Evolutionary conservation across 2,113 vertebrate genomes (phyloP).

Genomic region (Nibea albiflora): DNA sequence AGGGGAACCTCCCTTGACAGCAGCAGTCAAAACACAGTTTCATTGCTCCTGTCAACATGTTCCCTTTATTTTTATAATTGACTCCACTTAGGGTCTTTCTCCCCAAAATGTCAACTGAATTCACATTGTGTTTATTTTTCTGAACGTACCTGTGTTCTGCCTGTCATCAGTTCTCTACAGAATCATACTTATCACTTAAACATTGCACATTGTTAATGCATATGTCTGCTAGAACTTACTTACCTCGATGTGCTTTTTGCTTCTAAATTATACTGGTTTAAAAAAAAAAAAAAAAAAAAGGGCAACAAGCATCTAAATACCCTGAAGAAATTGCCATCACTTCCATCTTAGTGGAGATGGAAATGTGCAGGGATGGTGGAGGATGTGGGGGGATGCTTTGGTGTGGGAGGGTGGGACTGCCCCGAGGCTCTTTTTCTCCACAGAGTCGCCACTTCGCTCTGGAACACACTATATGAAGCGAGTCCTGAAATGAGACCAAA

Average conservation of each 20-base stretch:
- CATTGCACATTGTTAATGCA: neutral
- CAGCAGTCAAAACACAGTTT: constrained; percentile 79
- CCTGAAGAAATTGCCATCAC: constrained; percentile 71
- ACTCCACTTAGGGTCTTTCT: constrained; percentile 61
- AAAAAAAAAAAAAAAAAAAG: constrained; percentile 34
- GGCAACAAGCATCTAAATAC: constrained; percentile 50
- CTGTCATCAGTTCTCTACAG: constrained; percentile 25
- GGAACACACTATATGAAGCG: constrained; percentile 56
- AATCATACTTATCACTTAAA: constrained; percentile 34
- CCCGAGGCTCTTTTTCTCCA: constrained; percentile 68
- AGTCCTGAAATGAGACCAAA: constrained; percentile 71
- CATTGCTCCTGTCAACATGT: constrained; percentile 77
- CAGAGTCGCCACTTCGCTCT: constrained; percentile 54
- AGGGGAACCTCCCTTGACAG: constrained; percentile 75
- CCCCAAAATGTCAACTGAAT: constrained; percentile 71
- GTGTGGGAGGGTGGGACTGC: constrained; percentile 38
- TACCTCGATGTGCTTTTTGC: constrained; percentile 39
- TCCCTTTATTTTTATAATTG: constrained; percentile 81
- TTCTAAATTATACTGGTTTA: constrained; percentile 35
- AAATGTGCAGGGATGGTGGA: constrained; percentile 62
- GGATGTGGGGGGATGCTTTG: constrained; percentile 39
- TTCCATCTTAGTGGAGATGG: constrained; percentile 68
- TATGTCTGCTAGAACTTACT: constrained; percentile 9
- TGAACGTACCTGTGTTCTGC: constrained; percentile 33
- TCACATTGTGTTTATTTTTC: constrained; percentile 48